Evolutionary conservation across 2,113 vertebrate genomes (phyloP).

Genomic region (Percopsis transmontana): DNA sequence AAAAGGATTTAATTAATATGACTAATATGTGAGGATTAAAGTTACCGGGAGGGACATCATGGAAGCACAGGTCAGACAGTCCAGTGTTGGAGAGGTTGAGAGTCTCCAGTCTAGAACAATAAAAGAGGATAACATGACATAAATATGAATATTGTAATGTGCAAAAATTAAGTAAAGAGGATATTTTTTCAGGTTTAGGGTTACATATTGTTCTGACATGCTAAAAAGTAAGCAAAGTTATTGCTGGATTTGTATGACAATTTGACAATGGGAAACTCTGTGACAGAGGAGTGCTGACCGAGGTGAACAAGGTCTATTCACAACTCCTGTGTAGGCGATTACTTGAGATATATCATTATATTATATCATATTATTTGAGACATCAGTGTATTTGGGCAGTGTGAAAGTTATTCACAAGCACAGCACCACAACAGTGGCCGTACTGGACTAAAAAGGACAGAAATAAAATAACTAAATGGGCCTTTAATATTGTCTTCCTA

Average conservation of each 20-base stretch:
- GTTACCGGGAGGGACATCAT: slow-evolving; percentile 52
- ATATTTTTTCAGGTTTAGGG: too few relatives aligned
- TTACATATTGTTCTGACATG: too few relatives aligned
- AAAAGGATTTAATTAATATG: background rate
- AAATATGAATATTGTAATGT: background rate
- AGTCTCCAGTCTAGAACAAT: slow-evolving; percentile 82
- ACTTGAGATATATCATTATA: background rate
- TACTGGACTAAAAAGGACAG: too few relatives aligned
- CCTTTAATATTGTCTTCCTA: background rate
- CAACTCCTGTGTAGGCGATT: background rate
- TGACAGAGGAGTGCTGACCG: too few relatives aligned
- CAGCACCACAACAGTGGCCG: too few relatives aligned
- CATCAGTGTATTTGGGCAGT: too few relatives aligned
- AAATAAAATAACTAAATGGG: too few relatives aligned
- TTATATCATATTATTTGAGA: background rate
- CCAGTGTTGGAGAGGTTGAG: slow-evolving; percentile 57
- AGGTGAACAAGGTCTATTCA: too few relatives aligned
- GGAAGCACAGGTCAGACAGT: slow-evolving; percentile 40
- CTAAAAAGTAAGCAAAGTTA: background rate
- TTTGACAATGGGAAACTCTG: background rate
- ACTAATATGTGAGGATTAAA: background rate
- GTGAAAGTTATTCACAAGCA: too few relatives aligned
- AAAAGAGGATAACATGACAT: background rate
- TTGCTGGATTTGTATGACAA: background rate
- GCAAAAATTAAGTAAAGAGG: background rate